Evolutionary conservation across 92 coral and sea anemone species (phyloP), one percentile per base, ranked within the genome.

Genomic region (Ricordea florida): DNA sequence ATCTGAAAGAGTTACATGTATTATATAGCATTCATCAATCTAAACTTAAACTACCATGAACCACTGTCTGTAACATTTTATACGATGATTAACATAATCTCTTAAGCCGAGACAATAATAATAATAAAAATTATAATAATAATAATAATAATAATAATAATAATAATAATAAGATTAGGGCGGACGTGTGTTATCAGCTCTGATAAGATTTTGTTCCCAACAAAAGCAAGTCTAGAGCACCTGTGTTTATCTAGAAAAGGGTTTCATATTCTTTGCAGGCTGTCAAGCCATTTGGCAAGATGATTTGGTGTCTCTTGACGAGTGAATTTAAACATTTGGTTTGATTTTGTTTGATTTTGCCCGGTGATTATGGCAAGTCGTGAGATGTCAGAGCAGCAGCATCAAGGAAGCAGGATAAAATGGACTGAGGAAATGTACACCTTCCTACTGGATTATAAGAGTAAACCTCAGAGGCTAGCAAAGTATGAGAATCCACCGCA

Each of bases 401-500:
- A 62, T 43, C 13, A 62, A 62, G 28, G 69, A 35, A 44, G 18
- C 17, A 62, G 13, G 48, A 62, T 43, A 6, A 62, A 62, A 18
- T 62, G 69, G 69, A 62, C 52, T 10, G 69, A 62, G 20, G 69
- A 67, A 36, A 74, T 60, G 81, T 60, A 62, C 53, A 31, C 55
- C 7, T 30, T 2, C 20, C 46, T 74, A 37, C 22, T 74, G 33
- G 56, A 40, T 5, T 74, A 74, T 40, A 62, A 42, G 37, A 62
- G 23, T 51, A 61, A 61, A 42, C 75, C 76, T 36, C 58, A 62
- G 53, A 22, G 28, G 34, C 52, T 30, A 45, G 61, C 51, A 25
- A 47, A 51, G 38, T 64, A 62, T 46, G 37, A 66, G 23, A 62
- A 65, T 11, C 83, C 76, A n/a, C 78, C 83, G 29, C 59, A 36